phyloP scores from a whole-genome alignment of 2,113 vertebrate species.

The Cyprinodon variegatus region DNA sequence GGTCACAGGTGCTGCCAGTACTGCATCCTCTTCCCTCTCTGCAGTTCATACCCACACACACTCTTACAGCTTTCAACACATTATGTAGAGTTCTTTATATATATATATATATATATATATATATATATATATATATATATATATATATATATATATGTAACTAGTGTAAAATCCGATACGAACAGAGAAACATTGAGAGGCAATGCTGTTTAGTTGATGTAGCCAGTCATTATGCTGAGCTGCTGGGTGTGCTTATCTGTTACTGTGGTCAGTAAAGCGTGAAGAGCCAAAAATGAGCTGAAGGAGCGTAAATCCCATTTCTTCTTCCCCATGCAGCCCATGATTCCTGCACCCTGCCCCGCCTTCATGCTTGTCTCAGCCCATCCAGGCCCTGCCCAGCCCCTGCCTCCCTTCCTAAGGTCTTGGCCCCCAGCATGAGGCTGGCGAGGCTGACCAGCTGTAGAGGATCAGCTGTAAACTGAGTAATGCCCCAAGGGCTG shows the following conservation, averaged over 20 bases:
- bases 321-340: slow-evolving; percentile 44
- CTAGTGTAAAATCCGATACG: neutral
- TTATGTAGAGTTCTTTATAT: no score
- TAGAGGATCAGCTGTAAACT: slow-evolving; percentile 80
- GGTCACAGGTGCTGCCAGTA: no score
- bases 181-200: slow-evolving; percentile 29
- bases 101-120: neutral
- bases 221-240: slow-evolving; percentile 84
- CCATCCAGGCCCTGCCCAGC: slow-evolving; percentile 35
- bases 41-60: no score
- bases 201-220: slow-evolving; percentile 75
- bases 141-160: neutral
- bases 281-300: slow-evolving; percentile 85
- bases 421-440: slow-evolving; percentile 68
- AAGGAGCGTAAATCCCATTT: slow-evolving; percentile 79
- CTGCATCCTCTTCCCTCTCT: no score
- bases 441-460: slow-evolving; percentile 75
- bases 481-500: slow-evolving; percentile 59
- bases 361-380: slow-evolving; percentile 26
- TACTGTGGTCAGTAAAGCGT: slow-evolving; percentile 84
- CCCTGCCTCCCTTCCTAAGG: slow-evolving; percentile 70
- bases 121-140: neutral
- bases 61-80: no score
- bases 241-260: slow-evolving; percentile 87
- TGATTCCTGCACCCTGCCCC: slow-evolving; percentile 34